phyloP scores from a whole-genome alignment of 2,888 invertebrate species.

The Drosophila kanekoi region DNA sequence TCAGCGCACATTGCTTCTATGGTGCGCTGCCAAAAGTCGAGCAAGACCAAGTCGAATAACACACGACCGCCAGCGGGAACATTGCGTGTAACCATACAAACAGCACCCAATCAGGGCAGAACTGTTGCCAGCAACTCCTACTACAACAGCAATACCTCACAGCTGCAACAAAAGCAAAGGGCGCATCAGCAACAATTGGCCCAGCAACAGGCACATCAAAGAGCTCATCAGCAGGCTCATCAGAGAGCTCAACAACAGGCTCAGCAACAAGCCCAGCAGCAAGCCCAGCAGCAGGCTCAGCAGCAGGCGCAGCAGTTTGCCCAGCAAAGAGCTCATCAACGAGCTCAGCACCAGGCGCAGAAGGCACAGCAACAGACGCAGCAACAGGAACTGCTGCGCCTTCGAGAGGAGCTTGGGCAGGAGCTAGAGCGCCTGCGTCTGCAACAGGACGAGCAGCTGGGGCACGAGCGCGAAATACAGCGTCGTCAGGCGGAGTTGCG shows the following conservation, averaged over 20 bases:
- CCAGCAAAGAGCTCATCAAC: constrained; percentile 32
- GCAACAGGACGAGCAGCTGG: constrained; percentile 11
- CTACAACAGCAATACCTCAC: background rate
- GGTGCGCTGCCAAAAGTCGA: constrained; percentile 76
- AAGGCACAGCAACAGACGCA: constrained; percentile 29
- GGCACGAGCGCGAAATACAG: constrained; percentile 20
- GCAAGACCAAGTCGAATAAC: constrained; percentile 42
- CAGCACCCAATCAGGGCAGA: background rate
- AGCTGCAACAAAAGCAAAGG: background rate
- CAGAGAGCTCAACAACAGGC: background rate
- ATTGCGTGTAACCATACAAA: background rate
- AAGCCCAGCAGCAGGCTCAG: background rate
- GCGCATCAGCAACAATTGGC: background rate
- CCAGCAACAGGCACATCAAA: constrained; percentile 1
- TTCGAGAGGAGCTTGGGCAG: constrained; percentile 56
- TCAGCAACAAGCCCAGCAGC: constrained; percentile 7
- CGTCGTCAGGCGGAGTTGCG: constrained; percentile 17
- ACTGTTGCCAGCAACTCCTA: too few species aligned
- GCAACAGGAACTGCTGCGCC: constrained; percentile 16
- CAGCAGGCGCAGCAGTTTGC: constrained; percentile 3
- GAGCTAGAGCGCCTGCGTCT: constrained; percentile 12
- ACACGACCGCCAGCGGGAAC: background rate
- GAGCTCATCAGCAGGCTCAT: constrained; percentile 3
- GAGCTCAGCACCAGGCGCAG: constrained; percentile 7
- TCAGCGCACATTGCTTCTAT: constrained; percentile 82